Evolutionary conservation across 2,113 vertebrate species (phyloP).

Genomic region (Urocitellus parryii): DNA sequence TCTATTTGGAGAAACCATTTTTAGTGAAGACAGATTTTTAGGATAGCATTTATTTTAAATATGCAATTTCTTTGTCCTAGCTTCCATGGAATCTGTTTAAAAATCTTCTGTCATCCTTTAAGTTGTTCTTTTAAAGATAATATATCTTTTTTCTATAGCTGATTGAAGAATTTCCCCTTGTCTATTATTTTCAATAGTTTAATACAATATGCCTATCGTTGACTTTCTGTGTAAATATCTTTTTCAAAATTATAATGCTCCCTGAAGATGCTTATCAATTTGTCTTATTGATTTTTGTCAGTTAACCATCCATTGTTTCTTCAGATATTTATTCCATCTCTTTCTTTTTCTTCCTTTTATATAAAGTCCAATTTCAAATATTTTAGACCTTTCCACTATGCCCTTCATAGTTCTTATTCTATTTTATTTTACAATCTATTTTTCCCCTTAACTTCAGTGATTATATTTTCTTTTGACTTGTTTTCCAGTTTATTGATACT

Average conservation of each 20-base stretch:
- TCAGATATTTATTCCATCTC: neutral
- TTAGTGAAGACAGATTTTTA: neutral
- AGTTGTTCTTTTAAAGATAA: neutral
- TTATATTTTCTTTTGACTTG: neutral
- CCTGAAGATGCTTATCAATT: neutral
- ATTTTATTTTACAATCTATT: neutral
- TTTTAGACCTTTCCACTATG: neutral
- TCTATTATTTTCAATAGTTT: neutral
- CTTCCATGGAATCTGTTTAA: neutral
- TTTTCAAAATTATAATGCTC: neutral
- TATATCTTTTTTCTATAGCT: neutral
- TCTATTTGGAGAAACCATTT: neutral
- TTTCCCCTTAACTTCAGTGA: neutral
- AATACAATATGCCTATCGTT: neutral
- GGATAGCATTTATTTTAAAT: neutral
- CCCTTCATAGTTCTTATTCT: neutral
- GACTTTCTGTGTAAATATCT: neutral
- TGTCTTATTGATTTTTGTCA: neutral
- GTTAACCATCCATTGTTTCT: neutral
- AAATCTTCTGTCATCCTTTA: neutral
- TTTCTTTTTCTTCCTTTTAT: neutral
- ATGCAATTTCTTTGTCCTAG: neutral
- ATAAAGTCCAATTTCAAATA: neutral
- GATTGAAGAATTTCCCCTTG: neutral
- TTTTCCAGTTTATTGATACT: neutral